These are phyloP conservation scores for Mola mola DNA, from an alignment of 2,113 vertebrate genomes.

Conservation along the genomic window DNA sequence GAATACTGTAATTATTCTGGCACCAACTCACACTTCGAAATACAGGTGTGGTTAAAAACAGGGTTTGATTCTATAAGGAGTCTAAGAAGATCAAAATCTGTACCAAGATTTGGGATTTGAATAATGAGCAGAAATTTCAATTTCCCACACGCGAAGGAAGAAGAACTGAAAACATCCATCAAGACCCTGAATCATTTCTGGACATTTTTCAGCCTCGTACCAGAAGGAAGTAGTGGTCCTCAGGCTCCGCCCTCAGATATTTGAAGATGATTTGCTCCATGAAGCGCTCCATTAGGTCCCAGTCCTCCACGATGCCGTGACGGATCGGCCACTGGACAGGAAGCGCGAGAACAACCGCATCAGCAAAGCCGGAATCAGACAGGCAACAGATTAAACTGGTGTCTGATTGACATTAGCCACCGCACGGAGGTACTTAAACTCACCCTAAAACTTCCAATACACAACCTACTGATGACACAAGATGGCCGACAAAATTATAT, in stretches of 20 bases:
- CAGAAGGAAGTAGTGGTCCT: conserved; percentile 99
- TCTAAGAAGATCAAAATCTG: no score
- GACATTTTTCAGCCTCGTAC: conserved; percentile 75
- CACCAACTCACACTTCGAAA: not conserved
- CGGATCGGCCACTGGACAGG: conserved; percentile 93
- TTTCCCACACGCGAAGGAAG: not conserved
- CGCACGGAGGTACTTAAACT: no score
- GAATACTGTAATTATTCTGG: not conserved
- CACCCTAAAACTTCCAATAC: no score
- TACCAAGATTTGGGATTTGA: no score
- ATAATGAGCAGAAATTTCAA: not conserved
- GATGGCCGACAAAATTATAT: no score
- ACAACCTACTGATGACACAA: no score
- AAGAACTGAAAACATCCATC: not conserved
- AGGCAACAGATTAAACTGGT: no score
- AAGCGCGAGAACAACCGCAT: no score
- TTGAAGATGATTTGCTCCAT: conserved; percentile 99
- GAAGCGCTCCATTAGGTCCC: conserved; percentile 99
- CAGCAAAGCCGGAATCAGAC: no score
- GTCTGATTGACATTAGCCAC: no score
- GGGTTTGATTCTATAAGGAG: no score
- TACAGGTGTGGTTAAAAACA: not conserved
- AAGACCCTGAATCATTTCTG: not conserved
- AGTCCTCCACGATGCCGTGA: conserved; percentile 98
- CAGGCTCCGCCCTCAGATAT: conserved; percentile 96